Evolutionary conservation across 2,797 vertebrate genomes (phyloP).

Genomic region (Phalanger gymnotis): DNA sequence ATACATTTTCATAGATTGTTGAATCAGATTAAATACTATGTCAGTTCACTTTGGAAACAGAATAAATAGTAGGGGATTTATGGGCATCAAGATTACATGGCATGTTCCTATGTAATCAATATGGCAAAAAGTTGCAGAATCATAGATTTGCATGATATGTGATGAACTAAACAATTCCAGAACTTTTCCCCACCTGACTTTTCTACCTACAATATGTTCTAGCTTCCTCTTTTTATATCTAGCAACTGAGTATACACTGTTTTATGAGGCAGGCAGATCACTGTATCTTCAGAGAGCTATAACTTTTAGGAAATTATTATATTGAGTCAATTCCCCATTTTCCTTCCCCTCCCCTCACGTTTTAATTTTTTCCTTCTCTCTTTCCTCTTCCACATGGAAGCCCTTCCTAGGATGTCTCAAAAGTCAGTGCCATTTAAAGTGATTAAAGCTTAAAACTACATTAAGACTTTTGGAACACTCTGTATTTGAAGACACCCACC

Average conservation of each 20-base stretch:
- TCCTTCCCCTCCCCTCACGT: neutral
- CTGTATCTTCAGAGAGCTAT: neutral
- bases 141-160: neutral
- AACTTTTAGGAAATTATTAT: neutral
- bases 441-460: neutral
- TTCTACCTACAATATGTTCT: neutral
- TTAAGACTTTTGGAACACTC: neutral
- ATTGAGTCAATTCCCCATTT: neutral
- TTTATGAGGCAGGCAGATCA: neutral
- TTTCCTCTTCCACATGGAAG: neutral
- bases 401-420: neutral
- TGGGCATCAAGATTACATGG: neutral
- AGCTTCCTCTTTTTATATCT: neutral
- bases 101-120: neutral
- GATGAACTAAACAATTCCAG: neutral
- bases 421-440: neutral
- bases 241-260: neutral
- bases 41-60: neutral
- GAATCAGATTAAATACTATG: constrained; percentile 10
- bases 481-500: neutral
- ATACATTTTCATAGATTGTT: constrained; percentile 20
- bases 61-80: neutral
- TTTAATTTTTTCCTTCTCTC: neutral
- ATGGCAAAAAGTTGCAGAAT: neutral
- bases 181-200: neutral